phyloP scores from a whole-genome alignment of 1,140 invertebrate genomes.

The Propsilocerus akamusi region DNA sequence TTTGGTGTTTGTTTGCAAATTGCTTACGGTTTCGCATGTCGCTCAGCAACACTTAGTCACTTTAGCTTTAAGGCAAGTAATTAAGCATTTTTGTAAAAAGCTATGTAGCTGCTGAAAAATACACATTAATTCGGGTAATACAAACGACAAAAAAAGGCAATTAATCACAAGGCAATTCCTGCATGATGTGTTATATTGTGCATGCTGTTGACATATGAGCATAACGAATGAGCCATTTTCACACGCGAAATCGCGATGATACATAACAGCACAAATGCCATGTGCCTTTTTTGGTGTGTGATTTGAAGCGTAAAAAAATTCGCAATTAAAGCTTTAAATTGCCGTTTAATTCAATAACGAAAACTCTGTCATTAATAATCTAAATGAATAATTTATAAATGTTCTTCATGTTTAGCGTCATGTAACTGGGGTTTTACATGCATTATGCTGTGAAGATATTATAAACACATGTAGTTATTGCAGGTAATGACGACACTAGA shows the following conservation, averaged over 20 bases:
- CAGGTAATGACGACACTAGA: no score
- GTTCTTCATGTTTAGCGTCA: no score
- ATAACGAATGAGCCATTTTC: neutral
- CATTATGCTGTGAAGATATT: no score
- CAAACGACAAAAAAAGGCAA: neutral
- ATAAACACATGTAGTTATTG: no score
- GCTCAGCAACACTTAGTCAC: neutral
- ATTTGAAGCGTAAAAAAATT: neutral
- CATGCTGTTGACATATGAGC: neutral
- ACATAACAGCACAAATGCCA: neutral
- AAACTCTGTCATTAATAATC: neutral
- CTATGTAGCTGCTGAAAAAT: neutral
- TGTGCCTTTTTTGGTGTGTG: neutral
- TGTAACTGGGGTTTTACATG: no score
- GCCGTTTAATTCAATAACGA: no score
- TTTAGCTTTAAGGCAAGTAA: neutral
- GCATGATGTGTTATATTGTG: no score
- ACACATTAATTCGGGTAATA: neutral
- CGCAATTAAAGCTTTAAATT: neutral
- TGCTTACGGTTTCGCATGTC: neutral
- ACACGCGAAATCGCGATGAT: neutral
- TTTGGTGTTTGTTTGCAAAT: neutral
- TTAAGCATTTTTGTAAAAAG: neutral
- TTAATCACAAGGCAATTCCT: conserved; percentile 2
- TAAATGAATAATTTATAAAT: neutral